Evolutionary conservation across 2,113 vertebrate species (phyloP).

Genomic region (Montifringilla adamsi): DNA sequence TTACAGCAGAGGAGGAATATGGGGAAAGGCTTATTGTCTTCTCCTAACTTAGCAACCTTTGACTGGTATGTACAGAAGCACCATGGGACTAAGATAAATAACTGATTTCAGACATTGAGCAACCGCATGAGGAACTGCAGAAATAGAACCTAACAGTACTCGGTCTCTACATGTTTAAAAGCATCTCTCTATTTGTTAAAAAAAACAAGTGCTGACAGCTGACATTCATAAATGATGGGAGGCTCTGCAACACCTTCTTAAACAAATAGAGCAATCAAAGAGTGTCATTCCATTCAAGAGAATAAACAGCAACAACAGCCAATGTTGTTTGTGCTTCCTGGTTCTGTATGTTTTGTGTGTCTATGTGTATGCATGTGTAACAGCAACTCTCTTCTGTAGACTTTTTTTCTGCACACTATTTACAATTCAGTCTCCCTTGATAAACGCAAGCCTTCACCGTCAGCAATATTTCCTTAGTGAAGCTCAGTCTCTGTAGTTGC

Average conservation of each 20-base stretch:
- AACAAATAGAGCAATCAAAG: conserved; percentile 34
- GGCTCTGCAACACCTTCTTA: background rate
- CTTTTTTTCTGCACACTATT: conserved; percentile 16
- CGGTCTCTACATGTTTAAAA: background rate
- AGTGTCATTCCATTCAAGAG: background rate
- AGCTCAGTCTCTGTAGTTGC: conserved; percentile 46
- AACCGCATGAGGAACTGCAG: background rate
- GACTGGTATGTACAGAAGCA: background rate
- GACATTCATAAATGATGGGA: background rate
- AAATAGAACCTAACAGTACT: background rate
- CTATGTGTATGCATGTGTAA: background rate
- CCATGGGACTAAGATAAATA: background rate
- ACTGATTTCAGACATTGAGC: background rate
- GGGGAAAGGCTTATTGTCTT: background rate
- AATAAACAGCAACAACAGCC: background rate
- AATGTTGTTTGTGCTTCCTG: background rate
- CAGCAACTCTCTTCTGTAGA: background rate
- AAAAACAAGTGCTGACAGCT: background rate
- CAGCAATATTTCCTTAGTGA: conserved; percentile 67
- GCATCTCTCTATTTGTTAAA: background rate
- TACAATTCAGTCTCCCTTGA: conserved; percentile 52
- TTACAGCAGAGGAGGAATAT: background rate
- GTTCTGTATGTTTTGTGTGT: background rate
- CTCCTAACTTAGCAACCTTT: background rate
- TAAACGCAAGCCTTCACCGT: background rate